Evolutionary conservation across 2,888 invertebrate species (phyloP).

Genomic region (Dioctria rufipes): DNA sequence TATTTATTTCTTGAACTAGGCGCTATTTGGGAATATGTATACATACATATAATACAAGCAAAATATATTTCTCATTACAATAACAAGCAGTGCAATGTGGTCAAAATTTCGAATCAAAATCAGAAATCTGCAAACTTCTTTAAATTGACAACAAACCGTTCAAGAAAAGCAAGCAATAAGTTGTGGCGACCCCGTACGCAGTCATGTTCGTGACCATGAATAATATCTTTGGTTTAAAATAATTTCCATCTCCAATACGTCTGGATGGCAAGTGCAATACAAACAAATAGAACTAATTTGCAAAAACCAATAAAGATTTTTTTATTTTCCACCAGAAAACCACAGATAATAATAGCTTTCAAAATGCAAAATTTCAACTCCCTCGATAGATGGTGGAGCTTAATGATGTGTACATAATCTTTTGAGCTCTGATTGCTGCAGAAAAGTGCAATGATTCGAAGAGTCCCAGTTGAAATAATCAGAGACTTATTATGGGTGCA

Average conservation of each 20-base stretch:
- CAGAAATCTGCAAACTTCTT: no score
- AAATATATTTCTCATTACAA: no score
- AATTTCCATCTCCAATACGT: background rate
- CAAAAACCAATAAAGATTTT: slow-evolving; percentile 38
- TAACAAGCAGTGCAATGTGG: no score
- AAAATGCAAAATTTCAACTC: slow-evolving; percentile 2
- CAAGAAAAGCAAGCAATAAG: no score
- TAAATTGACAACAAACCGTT: no score
- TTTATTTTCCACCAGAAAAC: background rate
- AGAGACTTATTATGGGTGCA: background rate
- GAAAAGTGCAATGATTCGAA: slow-evolving; percentile 13
- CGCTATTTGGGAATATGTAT: no score
- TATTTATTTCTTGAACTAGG: no score
- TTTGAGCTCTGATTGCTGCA: slow-evolving; percentile 21
- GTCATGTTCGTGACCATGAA: slow-evolving; percentile 15
- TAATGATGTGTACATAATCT: slow-evolving; percentile 45
- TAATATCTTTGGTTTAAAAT: slow-evolving; percentile 14
- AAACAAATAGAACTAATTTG: slow-evolving; percentile 29
- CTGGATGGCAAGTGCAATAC: background rate
- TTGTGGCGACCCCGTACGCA: background rate
- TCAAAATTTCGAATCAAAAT: no score
- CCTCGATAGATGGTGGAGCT: slow-evolving; percentile 7
- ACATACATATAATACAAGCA: no score
- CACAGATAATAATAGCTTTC: slow-evolving; percentile 20
- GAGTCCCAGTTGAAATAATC: slow-evolving; percentile 17